These are phyloP conservation scores for Gopherus flavomarginatus DNA, from an alignment of 2,113 vertebrate species.

Conservation along the genomic window DNA sequence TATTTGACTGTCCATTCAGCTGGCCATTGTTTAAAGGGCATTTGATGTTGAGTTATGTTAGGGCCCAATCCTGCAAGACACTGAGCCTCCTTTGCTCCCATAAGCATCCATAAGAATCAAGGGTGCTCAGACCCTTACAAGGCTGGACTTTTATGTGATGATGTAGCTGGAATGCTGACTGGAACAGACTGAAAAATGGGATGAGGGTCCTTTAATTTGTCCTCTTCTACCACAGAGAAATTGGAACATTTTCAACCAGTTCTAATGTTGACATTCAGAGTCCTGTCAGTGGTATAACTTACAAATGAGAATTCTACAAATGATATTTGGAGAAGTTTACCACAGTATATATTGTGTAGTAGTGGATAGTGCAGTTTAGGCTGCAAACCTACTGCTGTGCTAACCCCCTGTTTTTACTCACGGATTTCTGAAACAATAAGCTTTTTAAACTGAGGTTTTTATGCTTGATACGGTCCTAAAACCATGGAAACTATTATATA, in stretches of 20 bases:
- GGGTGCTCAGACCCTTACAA: neutral
- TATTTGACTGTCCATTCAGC: conserved; percentile 2
- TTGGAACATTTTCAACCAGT: neutral
- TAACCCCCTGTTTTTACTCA: neutral
- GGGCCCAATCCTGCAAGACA: neutral
- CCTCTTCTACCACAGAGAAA: neutral
- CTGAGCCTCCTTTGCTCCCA: neutral
- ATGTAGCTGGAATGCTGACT: neutral
- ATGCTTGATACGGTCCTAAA: neutral
- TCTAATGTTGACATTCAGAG: neutral
- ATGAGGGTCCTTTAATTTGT: neutral
- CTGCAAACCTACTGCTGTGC: neutral
- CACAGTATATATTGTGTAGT: neutral
- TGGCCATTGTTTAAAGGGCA: neutral
- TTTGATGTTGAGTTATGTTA: neutral
- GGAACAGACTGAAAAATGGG: neutral
- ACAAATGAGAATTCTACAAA: neutral
- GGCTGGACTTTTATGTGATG: neutral
- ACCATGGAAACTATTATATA: neutral
- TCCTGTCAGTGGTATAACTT: neutral
- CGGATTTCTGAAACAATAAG: neutral
- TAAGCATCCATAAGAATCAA: conserved; percentile 38
- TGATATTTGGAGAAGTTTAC: neutral
- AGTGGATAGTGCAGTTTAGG: neutral
- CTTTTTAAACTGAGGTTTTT: neutral